A percentile compares a stretch with the other conserved stretches of the same genome.
Conservation (phyloP, 2,888 invertebrate genomes). For the Xanthorhoe spadicearia region DNA sequence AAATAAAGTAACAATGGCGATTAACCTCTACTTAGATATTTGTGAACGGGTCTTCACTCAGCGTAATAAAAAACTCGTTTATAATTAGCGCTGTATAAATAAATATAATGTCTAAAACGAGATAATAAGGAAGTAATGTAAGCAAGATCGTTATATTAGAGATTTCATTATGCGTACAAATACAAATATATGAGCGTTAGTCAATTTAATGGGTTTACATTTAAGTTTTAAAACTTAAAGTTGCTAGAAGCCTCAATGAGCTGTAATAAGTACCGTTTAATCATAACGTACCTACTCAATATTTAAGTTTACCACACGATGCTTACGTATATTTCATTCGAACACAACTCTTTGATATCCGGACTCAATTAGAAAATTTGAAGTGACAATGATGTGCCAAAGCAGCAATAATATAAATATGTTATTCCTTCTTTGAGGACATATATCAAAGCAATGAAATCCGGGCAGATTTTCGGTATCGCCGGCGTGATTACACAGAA, state of each 20-base stretch:
- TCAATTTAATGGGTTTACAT: slow-evolving; percentile 65
- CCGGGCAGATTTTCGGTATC: slow-evolving; percentile 76
- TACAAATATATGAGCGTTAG: slow-evolving; percentile 74
- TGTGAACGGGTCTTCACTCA: slow-evolving; percentile 69
- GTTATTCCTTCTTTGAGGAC: slow-evolving; percentile 75
- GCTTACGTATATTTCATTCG: slow-evolving; percentile 29
- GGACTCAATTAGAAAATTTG: slow-evolving; percentile 14
- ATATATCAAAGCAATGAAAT: slow-evolving; percentile 76
- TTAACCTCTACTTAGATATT: slow-evolving; percentile 71
- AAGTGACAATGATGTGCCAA: slow-evolving; percentile 33
- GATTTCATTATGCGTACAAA: slow-evolving; percentile 79
- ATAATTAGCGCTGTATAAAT: slow-evolving; percentile 80
- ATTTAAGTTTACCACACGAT: background rate
- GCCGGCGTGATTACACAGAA: slow-evolving; percentile 83
- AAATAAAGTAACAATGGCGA: slow-evolving; percentile 70
- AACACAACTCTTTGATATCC: slow-evolving; percentile 22
- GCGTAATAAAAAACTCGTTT: slow-evolving; percentile 73
- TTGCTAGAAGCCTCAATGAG: background rate
- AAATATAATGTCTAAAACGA: slow-evolving; percentile 77
- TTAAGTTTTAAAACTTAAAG: slow-evolving; percentile 43
- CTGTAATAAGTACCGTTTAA: slow-evolving; percentile 2
- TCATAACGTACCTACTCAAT: background rate
- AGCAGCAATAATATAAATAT: slow-evolving; percentile 61
- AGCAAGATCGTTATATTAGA: slow-evolving; percentile 78
- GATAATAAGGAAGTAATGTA: slow-evolving; percentile 81